These are phyloP conservation scores for Electrophaes corylata DNA, from an alignment of 2,888 invertebrate genomes.

Conservation along the genomic window DNA sequence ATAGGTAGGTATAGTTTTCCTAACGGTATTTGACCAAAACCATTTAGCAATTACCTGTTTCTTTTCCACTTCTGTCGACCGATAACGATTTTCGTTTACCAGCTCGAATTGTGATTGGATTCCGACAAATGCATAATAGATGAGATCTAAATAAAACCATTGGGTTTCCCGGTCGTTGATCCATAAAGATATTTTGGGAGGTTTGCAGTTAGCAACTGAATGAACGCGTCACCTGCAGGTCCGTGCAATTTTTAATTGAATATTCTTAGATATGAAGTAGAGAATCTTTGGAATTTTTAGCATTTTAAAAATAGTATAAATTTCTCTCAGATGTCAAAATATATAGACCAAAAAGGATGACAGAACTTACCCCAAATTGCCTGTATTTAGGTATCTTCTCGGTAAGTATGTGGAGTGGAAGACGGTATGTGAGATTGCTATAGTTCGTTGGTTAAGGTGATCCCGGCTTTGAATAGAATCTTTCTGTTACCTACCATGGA, in stretches of 20 bases:
- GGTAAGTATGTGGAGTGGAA: too few relatives aligned
- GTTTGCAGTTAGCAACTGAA: slow-evolving; percentile 56
- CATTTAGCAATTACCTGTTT: slow-evolving; percentile 34
- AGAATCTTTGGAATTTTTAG: not conserved
- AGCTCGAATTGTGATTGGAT: slow-evolving; percentile 61
- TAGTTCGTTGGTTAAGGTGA: too few relatives aligned
- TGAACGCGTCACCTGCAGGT: slow-evolving; percentile 43
- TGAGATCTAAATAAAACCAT: slow-evolving; percentile 76
- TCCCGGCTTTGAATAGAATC: too few relatives aligned
- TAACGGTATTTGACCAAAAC: slow-evolving; percentile 18
- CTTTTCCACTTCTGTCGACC: slow-evolving; percentile 53
- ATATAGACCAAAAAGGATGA: too few relatives aligned
- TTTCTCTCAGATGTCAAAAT: too few relatives aligned
- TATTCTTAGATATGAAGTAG: slow-evolving; percentile 40
- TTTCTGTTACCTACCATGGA: too few relatives aligned
- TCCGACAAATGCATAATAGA: slow-evolving; percentile 74
- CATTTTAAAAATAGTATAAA: not conserved
- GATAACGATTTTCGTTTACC: slow-evolving; percentile 76
- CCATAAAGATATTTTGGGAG: slow-evolving; percentile 69
- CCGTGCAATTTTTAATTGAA: slow-evolving; percentile 37
- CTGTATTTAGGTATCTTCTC: too few relatives aligned
- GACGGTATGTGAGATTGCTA: too few relatives aligned
- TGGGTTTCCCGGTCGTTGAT: slow-evolving; percentile 65
- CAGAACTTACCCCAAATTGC: too few relatives aligned
- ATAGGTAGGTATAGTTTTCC: too few relatives aligned